Evolutionary conservation across 2,113 vertebrate species (phyloP).

Genomic region (Nanorana parkeri): DNA sequence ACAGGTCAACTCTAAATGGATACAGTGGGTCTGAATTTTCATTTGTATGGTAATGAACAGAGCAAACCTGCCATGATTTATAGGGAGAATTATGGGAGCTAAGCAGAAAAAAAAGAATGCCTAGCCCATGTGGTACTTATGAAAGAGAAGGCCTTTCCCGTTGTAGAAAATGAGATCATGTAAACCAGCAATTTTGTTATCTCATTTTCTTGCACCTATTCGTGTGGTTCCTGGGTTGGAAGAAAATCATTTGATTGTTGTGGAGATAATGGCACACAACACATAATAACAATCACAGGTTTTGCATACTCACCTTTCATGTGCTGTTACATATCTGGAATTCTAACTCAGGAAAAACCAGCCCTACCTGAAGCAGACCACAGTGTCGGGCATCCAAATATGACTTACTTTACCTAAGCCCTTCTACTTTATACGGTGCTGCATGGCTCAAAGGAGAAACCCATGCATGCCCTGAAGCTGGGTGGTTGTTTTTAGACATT

Average conservation of each 20-base stretch:
- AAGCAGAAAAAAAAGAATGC: neutral
- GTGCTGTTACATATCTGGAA: too few species aligned
- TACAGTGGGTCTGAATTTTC: conserved; percentile 35
- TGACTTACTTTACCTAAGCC: too few species aligned
- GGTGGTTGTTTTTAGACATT: too few species aligned
- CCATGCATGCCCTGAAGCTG: too few species aligned
- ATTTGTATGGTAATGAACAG: conserved; percentile 52
- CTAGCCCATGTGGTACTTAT: conserved; percentile 15
- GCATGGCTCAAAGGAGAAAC: too few species aligned
- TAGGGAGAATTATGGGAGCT: neutral
- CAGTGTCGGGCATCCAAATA: too few species aligned
- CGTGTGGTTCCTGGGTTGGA: neutral
- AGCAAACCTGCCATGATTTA: conserved; percentile 25
- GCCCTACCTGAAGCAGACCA: too few species aligned
- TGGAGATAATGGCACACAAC: neutral
- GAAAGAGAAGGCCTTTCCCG: neutral
- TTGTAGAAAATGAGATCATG: neutral
- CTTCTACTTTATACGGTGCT: too few species aligned
- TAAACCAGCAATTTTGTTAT: neutral
- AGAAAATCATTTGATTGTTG: conserved; percentile 3
- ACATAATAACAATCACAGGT: too few species aligned
- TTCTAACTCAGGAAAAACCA: too few species aligned
- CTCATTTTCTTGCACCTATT: neutral
- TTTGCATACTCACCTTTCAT: too few species aligned
- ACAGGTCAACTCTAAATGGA: conserved; percentile 40